phyloP scores from a whole-genome alignment of 2,113 vertebrate genomes.

The Baryphthengus martii region DNA sequence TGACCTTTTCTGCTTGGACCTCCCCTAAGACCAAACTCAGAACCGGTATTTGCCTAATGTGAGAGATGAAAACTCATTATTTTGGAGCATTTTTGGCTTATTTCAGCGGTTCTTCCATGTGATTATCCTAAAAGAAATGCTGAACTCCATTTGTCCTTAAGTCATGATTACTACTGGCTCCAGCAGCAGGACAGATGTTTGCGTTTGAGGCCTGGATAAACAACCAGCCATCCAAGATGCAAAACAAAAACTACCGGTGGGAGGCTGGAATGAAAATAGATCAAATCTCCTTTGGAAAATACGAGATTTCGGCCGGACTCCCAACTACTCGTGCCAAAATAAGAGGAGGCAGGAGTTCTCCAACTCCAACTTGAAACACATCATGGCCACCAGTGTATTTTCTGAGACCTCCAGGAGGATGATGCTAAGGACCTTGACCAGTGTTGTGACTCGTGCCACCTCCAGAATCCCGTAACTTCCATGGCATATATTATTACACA shows the following conservation, averaged over 20 bases:
- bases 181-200: background rate
- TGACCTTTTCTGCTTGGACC: background rate
- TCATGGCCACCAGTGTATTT: rapidly evolving
- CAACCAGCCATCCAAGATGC: conserved; percentile 4
- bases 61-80: background rate
- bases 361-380: background rate
- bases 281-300: background rate
- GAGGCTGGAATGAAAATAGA: background rate
- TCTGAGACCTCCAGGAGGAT: background rate
- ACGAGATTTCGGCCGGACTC: background rate
- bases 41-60: background rate
- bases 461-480: background rate
- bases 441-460: background rate
- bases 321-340: background rate
- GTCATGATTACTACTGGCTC: background rate
- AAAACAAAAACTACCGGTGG: background rate
- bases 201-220: background rate
- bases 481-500: background rate
- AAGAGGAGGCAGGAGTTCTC: background rate
- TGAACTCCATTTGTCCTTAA: background rate
- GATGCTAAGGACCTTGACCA: no score
- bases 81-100: background rate
- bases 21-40: background rate
- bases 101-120: background rate
- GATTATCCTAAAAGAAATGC: background rate